Evolutionary conservation across 2,113 vertebrate genomes (phyloP), one percentile per base, ranked within the genome.

Genomic region (Sinocyclocheilus rhinocerous): DNA sequence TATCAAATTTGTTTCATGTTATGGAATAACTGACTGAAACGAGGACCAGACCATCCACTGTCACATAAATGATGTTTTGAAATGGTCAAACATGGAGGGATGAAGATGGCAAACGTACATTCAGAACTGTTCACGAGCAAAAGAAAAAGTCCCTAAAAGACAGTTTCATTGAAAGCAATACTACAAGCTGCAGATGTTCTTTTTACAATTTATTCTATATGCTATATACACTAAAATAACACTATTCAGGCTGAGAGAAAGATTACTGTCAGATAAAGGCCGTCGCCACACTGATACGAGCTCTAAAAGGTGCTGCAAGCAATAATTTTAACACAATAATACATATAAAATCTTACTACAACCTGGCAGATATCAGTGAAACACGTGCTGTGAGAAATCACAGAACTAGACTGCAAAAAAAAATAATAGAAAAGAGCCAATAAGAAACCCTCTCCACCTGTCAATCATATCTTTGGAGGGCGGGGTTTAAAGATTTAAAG

Each of bases 161-260:
- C 24, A 11, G 18, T 69, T 8, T 20, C 22, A 7, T 65, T 81
- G 89, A 95, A 96, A 95, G 95, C 94, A 95, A 93, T 95, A 89
- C 94, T 93, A 94, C 94, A 96, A 96, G 95, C 94, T 70, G 76
- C 22, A 75, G 65, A 29, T 63, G 50, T 24, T 90, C 89, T 85
- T 91, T 92, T 91, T 90, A 86, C 86, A 59, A 73, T 90, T 89
- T 95, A 95, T 93, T 93, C 93, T 96, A 94, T 92, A 52, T 76
- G 90, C 93, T 96, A 96, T 96, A 82, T 96, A 96, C 96, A 96
- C 89, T 79, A 83, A 86, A 86, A 81, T 86, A 86, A 81, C 87
- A 67, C 29, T 86, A 65, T 72, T 86, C 42, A 72, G 59, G 73
- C 55, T 76, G 67, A 88, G 67, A 84, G 79, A 42, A 59, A 48